Evolutionary conservation across 2,113 vertebrate genomes (phyloP), one percentile per base, ranked within the genome.

Genomic region (Hippocampus barbouri): DNA sequence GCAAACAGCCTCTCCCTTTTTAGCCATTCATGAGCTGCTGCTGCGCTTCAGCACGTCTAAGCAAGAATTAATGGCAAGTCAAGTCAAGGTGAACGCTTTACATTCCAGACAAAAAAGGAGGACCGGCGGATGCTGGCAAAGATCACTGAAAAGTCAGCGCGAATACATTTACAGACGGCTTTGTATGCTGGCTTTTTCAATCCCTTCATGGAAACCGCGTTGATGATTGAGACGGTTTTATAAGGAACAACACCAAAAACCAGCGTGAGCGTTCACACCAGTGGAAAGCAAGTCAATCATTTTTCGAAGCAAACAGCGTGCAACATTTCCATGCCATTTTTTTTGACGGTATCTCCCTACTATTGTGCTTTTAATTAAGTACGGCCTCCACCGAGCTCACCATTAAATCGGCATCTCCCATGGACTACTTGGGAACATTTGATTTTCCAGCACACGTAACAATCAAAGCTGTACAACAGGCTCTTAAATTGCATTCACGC

Each of bases 301-400:
- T 25, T 27, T 12, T 7, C 2, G 23, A 59, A 59, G 56, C 23
- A 15, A 59, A 15, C 10, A 15, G 56, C 14, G 27, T 27, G 25
- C 25, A 59, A 59, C 0, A 7, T 59, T 70, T 63, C 60, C 69
- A 0, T 74, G 57, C 76, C 69, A 14, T 25, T 57, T 57, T 57
- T 62, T 12, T 49, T 75, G 75, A 76, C 81, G 68, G 66, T 38
- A 69, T 38, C 69, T 72, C 71, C 74, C 81, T 64, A 21, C 8
- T 38, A 54, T 60, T 66, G 65, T 40, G 16, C 41, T 61, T 85
- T 83, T 82, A 88, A 88, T 87, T 83, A 88, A 12, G 43, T 45
- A 15, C 20, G 7, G 18, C 75, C 69, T 51, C 30, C 51, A 43
- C 30, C 23, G 72, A 74, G 73, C 66, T 34, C 18, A 68, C 74